Evolutionary conservation across 1,140 invertebrate genomes (phyloP), one percentile per base, ranked within the genome.

Genomic region (Ostrea denselamellosa): DNA sequence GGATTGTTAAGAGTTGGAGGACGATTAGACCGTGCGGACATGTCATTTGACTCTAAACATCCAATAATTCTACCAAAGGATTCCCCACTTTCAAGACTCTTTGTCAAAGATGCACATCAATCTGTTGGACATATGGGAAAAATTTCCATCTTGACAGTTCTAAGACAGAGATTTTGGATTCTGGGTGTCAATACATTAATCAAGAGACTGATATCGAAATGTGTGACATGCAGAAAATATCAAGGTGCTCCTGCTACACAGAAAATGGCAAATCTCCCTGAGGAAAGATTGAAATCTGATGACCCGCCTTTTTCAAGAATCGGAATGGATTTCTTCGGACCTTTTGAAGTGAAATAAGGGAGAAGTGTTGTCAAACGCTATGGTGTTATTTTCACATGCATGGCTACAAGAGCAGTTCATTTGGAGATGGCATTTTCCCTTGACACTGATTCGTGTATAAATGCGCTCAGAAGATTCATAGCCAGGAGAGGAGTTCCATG

Each of bases 321-420:
- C 54, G 91, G 90, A 10, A 44, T 91, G 28, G 90, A 91, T 54
- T 88, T 71, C 65, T 92, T 92, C 86, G 90, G 91, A 84, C 91
- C 91, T 0, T 90, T 85, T 22, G 44, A 89, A 8, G 53, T 89
- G 58, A 89, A 88, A 53, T n/a, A 86, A 68, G 87, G 81, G 44
- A 58, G 87, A 81, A 89, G 56, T 53, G 14, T 25, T 12, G 56
- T 87, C 8, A 90, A 87, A 77, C 87, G 85, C 17, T 90, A 85
- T 62, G 87, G 85, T 25, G 81, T 87, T 14, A 87, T 89, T 1
- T 89, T 90, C 25, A 89, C 84, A 22, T 89, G 88, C 65, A 9
- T 88, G 5, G 44, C 19, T 4, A 22, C 68, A 8, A 19, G 89
- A 71, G 88, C 88, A 25, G 19, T 89, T 53, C 87, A 90, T 54